Conservation (phyloP, 2,113 vertebrate species). For the Garra rufa region DNA sequence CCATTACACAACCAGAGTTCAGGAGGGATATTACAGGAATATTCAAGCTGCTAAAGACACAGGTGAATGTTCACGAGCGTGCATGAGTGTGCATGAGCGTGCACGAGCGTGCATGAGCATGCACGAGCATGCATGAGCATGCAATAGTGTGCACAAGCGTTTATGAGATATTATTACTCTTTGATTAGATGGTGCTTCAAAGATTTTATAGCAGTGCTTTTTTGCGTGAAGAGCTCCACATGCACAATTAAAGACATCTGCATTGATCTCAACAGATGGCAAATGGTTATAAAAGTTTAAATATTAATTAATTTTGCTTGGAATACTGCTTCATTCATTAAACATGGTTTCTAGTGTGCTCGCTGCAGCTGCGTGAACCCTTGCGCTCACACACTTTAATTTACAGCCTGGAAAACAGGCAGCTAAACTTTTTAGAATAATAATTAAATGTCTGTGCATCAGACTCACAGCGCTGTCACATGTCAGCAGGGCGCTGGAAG, state of each 20-base stretch:
- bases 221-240: neutral
- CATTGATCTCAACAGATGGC: constrained; percentile 39
- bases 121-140: neutral
- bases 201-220: neutral
- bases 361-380: neutral
- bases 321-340: constrained; percentile 24
- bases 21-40: neutral
- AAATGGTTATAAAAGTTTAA: constrained; percentile 32
- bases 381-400: constrained; percentile 38
- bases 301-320: constrained; percentile 1
- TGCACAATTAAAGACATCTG: constrained; percentile 19
- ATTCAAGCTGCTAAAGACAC: neutral
- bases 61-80: neutral
- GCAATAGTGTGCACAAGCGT: no score
- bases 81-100: neutral
- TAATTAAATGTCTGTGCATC: neutral
- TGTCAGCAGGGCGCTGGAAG: neutral
- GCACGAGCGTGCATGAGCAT: neutral
- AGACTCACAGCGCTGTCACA: neutral
- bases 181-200: neutral
- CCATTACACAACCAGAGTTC: constrained; percentile 27
- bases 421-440: constrained; percentile 54
- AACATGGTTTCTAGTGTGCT: constrained; percentile 5
- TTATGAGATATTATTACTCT: neutral
- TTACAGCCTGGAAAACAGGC: constrained; percentile 42